These are phyloP conservation scores for Sebastes hopkinsi DNA, from an alignment of 2,797 vertebrate species.

Conservation along the genomic window DNA sequence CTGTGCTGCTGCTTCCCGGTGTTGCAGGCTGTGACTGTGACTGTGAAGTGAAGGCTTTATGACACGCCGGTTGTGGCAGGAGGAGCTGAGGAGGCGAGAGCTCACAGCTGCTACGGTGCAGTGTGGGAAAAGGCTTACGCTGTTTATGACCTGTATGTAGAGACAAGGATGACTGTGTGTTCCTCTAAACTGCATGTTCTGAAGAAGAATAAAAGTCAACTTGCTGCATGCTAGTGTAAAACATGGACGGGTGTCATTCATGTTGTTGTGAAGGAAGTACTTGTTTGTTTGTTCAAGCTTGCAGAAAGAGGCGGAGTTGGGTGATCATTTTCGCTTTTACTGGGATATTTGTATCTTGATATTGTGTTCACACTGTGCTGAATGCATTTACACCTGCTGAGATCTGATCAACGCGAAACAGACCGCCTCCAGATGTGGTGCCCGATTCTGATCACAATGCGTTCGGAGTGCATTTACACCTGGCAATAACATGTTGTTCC, in stretches of 20 bases:
- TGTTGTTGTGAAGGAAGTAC: too few relatives aligned
- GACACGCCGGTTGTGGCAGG: constrained; percentile 36
- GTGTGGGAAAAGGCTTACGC: neutral
- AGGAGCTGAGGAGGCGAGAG: constrained; percentile 33
- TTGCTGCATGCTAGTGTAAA: neutral
- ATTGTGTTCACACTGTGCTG: neutral
- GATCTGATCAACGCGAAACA: neutral
- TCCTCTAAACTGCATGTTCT: too few relatives aligned
- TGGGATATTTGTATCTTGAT: neutral
- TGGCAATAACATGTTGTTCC: neutral
- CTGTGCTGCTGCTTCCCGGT: constrained; percentile 27
- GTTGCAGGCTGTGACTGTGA: constrained; percentile 53
- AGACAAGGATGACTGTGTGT: neutral
- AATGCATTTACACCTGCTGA: neutral
- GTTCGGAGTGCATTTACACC: neutral
- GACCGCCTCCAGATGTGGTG: neutral
- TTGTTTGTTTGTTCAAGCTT: neutral
- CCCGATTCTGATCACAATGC: neutral
- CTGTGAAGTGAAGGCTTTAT: constrained; percentile 58
- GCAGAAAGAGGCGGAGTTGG: neutral
- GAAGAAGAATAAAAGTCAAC: too few relatives aligned
- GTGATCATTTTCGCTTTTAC: neutral
- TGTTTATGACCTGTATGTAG: constrained; percentile 9
- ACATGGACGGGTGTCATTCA: too few relatives aligned
- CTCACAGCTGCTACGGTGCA: constrained; percentile 14